phyloP scores from a whole-genome alignment of 1,140 invertebrate species.

The Temnothorax nylanderi region DNA sequence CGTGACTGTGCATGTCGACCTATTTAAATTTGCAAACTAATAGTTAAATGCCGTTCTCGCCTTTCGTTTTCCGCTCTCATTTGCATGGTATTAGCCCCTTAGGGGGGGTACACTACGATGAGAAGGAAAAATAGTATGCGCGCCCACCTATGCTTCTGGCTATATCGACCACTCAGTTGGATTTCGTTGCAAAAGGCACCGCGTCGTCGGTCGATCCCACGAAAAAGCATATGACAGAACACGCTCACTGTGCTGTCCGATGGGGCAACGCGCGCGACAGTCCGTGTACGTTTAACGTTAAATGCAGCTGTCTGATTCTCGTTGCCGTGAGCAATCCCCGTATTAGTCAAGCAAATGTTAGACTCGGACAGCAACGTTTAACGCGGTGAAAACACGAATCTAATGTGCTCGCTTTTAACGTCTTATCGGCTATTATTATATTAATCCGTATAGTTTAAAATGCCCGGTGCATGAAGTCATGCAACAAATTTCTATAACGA shows the following conservation, averaged over 20 bases:
- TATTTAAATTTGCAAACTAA: conserved; percentile 19
- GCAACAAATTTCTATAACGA: conserved; percentile 4
- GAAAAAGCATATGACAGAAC: conserved; percentile 75
- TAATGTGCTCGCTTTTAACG: neutral
- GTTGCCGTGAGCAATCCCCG: conserved; percentile 55
- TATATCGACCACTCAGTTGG: conserved; percentile 14
- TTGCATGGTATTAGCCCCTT: conserved; percentile 60
- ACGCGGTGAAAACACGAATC: neutral
- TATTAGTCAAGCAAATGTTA: conserved; percentile 42
- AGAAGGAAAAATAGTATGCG: conserved; percentile 18
- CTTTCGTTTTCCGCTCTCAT: conserved; percentile 53
- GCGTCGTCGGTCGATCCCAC: conserved; percentile 49
- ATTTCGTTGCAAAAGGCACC: conserved; percentile 78
- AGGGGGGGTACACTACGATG: conserved; percentile 57
- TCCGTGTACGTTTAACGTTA: conserved; percentile 23
- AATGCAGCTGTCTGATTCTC: conserved; percentile 13
- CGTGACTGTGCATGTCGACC: neutral
- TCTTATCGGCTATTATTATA: conserved; percentile 9
- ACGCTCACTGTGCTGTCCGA: conserved; percentile 76
- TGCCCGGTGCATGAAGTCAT: neutral
- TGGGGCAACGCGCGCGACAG: conserved; percentile 65
- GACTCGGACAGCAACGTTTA: conserved; percentile 33
- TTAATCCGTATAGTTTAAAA: conserved; percentile 1
- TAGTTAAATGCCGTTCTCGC: conserved; percentile 12
- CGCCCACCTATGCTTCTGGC: conserved; percentile 72